These are phyloP conservation scores for Hypotaenidia okinawae DNA, from an alignment of 2,797 vertebrate genomes.

Conservation along the genomic window DNA sequence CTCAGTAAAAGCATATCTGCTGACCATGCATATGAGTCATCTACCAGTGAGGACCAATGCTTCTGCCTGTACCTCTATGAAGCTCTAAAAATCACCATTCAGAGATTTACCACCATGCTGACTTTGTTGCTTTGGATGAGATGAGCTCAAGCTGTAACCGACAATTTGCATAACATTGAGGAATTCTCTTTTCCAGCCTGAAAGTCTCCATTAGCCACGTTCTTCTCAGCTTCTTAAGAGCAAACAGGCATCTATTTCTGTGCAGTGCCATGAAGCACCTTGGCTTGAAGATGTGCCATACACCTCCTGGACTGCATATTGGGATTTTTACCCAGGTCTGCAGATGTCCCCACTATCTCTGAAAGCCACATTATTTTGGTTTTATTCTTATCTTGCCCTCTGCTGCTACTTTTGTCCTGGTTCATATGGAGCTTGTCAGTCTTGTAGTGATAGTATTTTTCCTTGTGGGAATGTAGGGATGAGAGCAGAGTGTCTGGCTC, in stretches of 20 bases:
- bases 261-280: neutral
- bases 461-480: neutral
- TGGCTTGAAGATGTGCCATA: neutral
- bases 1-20: neutral
- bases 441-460: neutral
- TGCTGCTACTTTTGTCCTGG: neutral
- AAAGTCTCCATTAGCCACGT: neutral
- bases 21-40: neutral
- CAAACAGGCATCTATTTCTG: neutral
- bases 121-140: neutral
- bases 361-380: neutral
- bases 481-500: slow-evolving; percentile 41
- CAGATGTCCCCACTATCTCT: neutral
- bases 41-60: neutral
- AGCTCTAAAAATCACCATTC: neutral
- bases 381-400: neutral
- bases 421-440: neutral
- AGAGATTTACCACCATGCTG: neutral
- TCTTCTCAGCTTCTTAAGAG: neutral
- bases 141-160: neutral
- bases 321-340: neutral
- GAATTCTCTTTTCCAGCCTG: neutral
- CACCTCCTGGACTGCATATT: neutral
- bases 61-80: neutral
- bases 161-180: neutral